Evolutionary conservation across 2,113 vertebrate genomes (phyloP).

Genomic region (Cervus canadensis): DNA sequence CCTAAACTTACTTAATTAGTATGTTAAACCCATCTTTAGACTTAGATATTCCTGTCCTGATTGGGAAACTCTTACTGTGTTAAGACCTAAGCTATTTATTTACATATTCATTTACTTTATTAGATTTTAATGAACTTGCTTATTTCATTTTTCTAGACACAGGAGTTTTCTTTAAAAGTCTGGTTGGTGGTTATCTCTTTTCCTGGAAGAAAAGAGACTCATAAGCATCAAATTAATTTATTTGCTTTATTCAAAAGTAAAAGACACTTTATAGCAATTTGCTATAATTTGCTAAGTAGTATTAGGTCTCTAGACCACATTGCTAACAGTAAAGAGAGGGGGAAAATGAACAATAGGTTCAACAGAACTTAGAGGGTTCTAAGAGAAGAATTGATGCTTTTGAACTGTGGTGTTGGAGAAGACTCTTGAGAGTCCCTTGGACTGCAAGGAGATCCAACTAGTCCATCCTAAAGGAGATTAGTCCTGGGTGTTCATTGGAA

Average conservation of each 20-base stretch:
- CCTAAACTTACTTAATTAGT: not conserved
- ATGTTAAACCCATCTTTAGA: not conserved
- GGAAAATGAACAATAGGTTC: not conserved
- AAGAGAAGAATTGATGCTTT: too few species aligned
- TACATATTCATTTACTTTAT: not conserved
- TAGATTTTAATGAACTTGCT: not conserved
- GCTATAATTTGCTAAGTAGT: not conserved
- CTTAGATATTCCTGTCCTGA: not conserved
- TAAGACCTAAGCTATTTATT: not conserved
- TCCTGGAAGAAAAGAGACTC: not conserved
- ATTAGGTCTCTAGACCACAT: not conserved
- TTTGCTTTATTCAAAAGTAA: not conserved
- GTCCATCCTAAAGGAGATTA: too few species aligned
- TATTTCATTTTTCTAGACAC: not conserved
- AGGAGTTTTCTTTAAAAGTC: not conserved
- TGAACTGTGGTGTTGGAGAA: too few species aligned
- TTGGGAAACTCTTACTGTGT: not conserved
- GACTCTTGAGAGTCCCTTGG: too few species aligned
- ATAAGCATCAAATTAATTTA: not conserved
- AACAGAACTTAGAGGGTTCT: not conserved
- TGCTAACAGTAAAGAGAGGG: not conserved
- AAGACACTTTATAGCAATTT: not conserved
- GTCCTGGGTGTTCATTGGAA: too few species aligned
- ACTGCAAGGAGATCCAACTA: too few species aligned
- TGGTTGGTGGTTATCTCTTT: not conserved